Conservation (phyloP, 1,140 invertebrate species). For the Paramacrobiotus metropolitanus region DNA sequence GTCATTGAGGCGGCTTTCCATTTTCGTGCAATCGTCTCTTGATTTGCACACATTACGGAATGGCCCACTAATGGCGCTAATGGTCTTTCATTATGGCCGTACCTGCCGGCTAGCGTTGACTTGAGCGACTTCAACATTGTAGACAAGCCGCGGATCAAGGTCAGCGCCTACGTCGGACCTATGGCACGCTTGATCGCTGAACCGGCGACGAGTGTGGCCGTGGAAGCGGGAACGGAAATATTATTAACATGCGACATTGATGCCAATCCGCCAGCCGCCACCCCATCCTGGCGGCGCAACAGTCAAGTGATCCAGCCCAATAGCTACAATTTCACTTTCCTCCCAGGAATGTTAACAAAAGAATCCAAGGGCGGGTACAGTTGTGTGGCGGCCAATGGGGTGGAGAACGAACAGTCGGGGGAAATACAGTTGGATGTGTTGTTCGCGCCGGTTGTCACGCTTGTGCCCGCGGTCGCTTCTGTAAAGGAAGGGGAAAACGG, state of each 20-base stretch:
- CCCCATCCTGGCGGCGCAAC: slow-evolving; percentile 13
- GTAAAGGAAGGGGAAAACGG: not conserved
- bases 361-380: slow-evolving; percentile 15
- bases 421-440: slow-evolving; percentile 6
- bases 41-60: no score
- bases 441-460: not conserved
- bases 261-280: slow-evolving; percentile 14
- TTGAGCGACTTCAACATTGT: no score
- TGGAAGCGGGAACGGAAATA: slow-evolving; percentile 6
- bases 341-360: slow-evolving; percentile 9
- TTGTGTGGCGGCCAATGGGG: slow-evolving; percentile 14
- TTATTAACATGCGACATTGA: slow-evolving; percentile 14
- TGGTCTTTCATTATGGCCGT: no score
- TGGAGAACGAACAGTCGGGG: slow-evolving; percentile 12
- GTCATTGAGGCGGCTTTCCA: no score
- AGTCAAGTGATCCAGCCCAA: not conserved
- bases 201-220: not conserved
- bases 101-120: no score
- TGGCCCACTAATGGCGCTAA: no score
- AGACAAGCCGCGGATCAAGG: not conserved
- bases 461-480: not conserved
- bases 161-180: not conserved
- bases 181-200: not conserved
- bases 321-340: slow-evolving; percentile 8
- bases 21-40: no score